A percentile compares a stretch with the other conserved stretches of the same genome.
These are phyloP conservation scores for Maylandia zebra DNA, from an alignment of 2,113 vertebrate genomes.

Conservation along the genomic window DNA sequence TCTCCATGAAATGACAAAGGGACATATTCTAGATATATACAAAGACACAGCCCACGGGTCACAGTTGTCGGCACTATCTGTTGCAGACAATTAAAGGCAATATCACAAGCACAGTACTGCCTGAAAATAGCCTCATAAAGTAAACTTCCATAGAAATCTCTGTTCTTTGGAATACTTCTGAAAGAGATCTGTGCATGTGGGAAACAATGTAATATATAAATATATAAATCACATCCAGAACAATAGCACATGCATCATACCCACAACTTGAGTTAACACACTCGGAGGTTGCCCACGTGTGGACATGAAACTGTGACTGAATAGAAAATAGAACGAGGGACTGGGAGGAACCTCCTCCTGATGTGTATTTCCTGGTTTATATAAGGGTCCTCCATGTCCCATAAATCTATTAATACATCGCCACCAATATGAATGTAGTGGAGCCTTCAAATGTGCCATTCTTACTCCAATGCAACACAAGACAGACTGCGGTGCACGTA, in stretches of 20 bases:
- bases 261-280: background rate
- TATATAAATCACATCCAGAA: background rate
- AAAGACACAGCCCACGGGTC: background rate
- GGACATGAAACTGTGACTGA: background rate
- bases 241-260: background rate
- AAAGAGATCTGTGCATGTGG: background rate
- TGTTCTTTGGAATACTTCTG: background rate
- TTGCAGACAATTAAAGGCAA: background rate
- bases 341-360: slow-evolving; percentile 4
- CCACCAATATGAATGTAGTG: background rate
- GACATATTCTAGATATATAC: background rate
- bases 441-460: slow-evolving; percentile 1
- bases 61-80: background rate
- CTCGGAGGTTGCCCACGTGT: background rate
- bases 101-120: background rate
- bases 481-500: slow-evolving; percentile 7
- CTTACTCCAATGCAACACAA: background rate
- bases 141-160: background rate
- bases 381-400: slow-evolving; percentile 27
- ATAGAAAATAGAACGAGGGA: slow-evolving; percentile 21
- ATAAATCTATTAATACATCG: slow-evolving; percentile 51
- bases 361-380: slow-evolving; percentile 55
- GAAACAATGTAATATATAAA: background rate
- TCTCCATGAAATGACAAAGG: background rate
- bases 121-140: background rate